phyloP scores from a whole-genome alignment of 2,113 vertebrate genomes.

The Oncorhynchus clarkii region DNA sequence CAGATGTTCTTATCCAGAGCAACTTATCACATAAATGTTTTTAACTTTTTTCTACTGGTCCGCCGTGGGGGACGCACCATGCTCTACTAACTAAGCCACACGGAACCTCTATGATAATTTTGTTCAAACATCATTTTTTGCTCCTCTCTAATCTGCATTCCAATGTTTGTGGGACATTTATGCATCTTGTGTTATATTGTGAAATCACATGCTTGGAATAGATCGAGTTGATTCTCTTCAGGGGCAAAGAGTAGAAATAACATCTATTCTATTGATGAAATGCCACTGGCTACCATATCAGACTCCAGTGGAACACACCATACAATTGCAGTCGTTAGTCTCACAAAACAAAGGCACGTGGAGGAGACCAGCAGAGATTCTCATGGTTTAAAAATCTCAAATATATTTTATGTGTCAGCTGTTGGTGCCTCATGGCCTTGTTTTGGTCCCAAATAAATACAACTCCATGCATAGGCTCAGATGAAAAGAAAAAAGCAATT shows the following conservation, averaged over 20 bases:
- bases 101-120: no score
- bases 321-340: not conserved
- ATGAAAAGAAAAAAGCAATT: not conserved
- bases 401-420: not conserved
- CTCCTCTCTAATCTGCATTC: not conserved
- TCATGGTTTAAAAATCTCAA: not conserved
- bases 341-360: not conserved
- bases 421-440: not conserved
- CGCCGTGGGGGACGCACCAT: no score
- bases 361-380: not conserved
- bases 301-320: not conserved
- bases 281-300: constrained; percentile 32
- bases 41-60: no score
- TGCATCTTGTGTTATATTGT: constrained; percentile 21
- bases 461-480: constrained; percentile 1
- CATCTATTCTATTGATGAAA: constrained; percentile 20
- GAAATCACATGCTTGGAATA: constrained; percentile 35
- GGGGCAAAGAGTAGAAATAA: constrained; percentile 38
- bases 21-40: no score
- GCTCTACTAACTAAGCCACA: no score
- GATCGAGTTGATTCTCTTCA: constrained; percentile 43
- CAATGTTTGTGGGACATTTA: not conserved
- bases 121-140: not conserved
- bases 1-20: not conserved
- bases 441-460: not conserved